These are phyloP conservation scores for Sandelia bainsii DNA, from an alignment of 2,797 vertebrate genomes.

Conservation along the genomic window DNA sequence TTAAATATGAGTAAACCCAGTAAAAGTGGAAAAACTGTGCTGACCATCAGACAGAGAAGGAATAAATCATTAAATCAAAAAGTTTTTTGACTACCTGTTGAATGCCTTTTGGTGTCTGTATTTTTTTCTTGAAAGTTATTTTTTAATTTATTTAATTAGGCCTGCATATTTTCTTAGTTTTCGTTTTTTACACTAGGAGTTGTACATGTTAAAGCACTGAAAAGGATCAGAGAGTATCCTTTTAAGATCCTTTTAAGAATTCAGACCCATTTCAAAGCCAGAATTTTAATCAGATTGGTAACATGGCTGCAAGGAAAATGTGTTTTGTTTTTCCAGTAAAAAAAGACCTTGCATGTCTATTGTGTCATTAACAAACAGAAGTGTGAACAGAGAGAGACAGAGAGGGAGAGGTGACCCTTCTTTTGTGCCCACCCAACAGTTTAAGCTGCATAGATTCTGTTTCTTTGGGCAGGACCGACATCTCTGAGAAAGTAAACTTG, in stretches of 20 bases:
- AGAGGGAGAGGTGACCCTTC: slow-evolving; percentile 67
- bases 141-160: neutral
- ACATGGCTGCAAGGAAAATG: slow-evolving; percentile 46
- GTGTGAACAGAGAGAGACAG: slow-evolving; percentile 56
- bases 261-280: slow-evolving; percentile 32
- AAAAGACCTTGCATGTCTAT: slow-evolving; percentile 61
- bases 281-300: slow-evolving; percentile 45
- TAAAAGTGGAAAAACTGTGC: slow-evolving; percentile 1
- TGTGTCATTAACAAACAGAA: slow-evolving; percentile 70
- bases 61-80: neutral
- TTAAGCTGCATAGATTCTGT: slow-evolving; percentile 88
- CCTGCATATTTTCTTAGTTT: neutral
- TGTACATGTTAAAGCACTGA: neutral
- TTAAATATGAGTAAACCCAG: slow-evolving; percentile 14
- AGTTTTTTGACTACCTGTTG: neutral
- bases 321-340: slow-evolving; percentile 45
- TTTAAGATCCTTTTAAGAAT: slow-evolving; percentile 24
- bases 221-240: neutral
- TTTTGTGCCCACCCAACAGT: slow-evolving; percentile 80
- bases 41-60: neutral
- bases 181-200: too few relatives aligned
- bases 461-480: slow-evolving; percentile 78
- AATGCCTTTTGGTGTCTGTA: neutral
- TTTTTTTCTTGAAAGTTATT: neutral
- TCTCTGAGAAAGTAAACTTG: slow-evolving; percentile 92